phyloP scores from a whole-genome alignment of 2,888 invertebrate genomes.

The Deilephila elpenor region DNA sequence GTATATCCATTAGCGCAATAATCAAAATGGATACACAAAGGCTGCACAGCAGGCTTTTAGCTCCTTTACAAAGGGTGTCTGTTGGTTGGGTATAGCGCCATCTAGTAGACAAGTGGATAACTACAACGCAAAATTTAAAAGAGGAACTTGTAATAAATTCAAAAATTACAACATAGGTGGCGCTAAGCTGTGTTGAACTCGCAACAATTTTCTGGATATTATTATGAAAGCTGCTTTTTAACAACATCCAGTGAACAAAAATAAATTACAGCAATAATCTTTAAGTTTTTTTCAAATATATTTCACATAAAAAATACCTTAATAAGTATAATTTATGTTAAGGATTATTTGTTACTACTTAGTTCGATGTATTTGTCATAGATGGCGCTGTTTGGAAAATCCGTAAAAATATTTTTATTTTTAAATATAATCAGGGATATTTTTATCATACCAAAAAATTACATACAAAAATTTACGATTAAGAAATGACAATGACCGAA shows the following conservation, averaged over 20 bases:
- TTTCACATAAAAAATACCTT: not conserved
- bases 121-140: no score
- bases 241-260: no score
- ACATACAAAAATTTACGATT: no score
- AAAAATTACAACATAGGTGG: not conserved
- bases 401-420: no score
- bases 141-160: not conserved
- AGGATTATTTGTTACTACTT: not conserved
- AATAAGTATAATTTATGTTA: not conserved
- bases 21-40: constrained; percentile 34
- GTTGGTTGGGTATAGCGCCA: not conserved
- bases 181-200: not conserved
- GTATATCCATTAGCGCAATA: constrained; percentile 41
- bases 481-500: no score
- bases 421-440: not conserved
- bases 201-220: no score
- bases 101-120: not conserved
- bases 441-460: not conserved
- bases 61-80: constrained; percentile 17
- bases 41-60: constrained; percentile 57
- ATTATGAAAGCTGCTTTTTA: no score
- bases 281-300: no score
- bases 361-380: not conserved
- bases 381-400: not conserved
- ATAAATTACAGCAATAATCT: not conserved